phyloP scores from a whole-genome alignment of 2,113 vertebrate species.

The Esox niger region DNA sequence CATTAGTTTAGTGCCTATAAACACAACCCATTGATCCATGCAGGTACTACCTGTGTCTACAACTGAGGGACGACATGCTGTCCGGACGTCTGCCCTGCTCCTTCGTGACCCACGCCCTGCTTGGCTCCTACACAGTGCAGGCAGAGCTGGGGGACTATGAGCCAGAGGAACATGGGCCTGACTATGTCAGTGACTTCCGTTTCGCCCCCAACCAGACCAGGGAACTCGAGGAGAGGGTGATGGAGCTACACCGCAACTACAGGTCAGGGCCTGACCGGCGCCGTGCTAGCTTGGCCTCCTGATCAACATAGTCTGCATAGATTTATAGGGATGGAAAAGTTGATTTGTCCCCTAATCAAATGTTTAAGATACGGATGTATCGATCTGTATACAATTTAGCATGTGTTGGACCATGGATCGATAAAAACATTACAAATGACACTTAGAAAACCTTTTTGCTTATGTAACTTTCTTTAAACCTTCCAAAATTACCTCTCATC shows the following conservation, averaged over 20 bases:
- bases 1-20: no score
- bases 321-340: no score
- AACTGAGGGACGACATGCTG: slow-evolving; percentile 95
- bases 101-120: slow-evolving; percentile 93
- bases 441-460: no score
- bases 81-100: slow-evolving; percentile 94
- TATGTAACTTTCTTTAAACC: no score
- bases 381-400: no score
- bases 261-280: slow-evolving; percentile 68
- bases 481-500: no score
- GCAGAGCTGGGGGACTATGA: slow-evolving; percentile 93
- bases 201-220: slow-evolving; percentile 95
- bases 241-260: slow-evolving; percentile 95
- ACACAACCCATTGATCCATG: no score
- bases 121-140: slow-evolving; percentile 96
- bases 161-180: slow-evolving; percentile 84
- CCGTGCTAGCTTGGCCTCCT: neutral
- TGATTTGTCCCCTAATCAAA: no score
- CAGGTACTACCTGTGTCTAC: slow-evolving; percentile 98
- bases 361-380: no score
- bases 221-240: slow-evolving; percentile 96
- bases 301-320: no score
- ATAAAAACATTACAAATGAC: no score
- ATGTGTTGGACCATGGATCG: no score
- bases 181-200: slow-evolving; percentile 91